Evolutionary conservation across 2,888 invertebrate genomes (phyloP), one percentile per base, ranked within the genome.

Genomic region (Zonitis immaculata): DNA sequence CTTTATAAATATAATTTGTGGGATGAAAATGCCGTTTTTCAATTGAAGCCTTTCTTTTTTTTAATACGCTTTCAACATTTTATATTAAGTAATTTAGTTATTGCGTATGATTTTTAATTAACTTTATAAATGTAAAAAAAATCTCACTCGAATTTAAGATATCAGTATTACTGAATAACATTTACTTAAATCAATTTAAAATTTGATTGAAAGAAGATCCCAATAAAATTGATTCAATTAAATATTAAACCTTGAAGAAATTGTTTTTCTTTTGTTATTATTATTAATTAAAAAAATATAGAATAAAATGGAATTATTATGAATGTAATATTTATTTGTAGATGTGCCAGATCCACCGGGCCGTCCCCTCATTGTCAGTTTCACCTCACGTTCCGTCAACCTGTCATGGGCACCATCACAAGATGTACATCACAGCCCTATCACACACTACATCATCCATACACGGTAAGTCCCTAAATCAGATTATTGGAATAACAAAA

Each of bases 391-490:
- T 64, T 82, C 85, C 39, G 86, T 86, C 67, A 86, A 86, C 76
- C 77, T 88, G 66, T 87, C 87, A 49, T 88, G 88, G 88, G 85
- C 87, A 53, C 83, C 85, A 55, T 84, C 86, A 60, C 82, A 82
- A 65, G 82, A 86, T 75, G 80, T 82, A 57, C 84, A 87, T 73
- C 82, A 85, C 78, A 82, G 84, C 68, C 81, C 83, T 58, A 82
- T 88, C 69, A 79, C 80, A 65, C 83, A 87, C 77, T 88, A 88
- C 76, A 80, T 87, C 75, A 85, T 88, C 73, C 83, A 85, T 74
- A 83, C 83, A 63, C 82, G 86, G 87, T 88, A 79, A 84, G 83
- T 80, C 49, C 58, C 35, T 27, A 27, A 45, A 49, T 53, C 42
- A 42, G 26, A 44, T 43, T 47, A 18, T 28, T 1, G 11, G 18